Evolutionary conservation across 2,113 vertebrate genomes (phyloP).

Genomic region (Gallinago undulata): DNA sequence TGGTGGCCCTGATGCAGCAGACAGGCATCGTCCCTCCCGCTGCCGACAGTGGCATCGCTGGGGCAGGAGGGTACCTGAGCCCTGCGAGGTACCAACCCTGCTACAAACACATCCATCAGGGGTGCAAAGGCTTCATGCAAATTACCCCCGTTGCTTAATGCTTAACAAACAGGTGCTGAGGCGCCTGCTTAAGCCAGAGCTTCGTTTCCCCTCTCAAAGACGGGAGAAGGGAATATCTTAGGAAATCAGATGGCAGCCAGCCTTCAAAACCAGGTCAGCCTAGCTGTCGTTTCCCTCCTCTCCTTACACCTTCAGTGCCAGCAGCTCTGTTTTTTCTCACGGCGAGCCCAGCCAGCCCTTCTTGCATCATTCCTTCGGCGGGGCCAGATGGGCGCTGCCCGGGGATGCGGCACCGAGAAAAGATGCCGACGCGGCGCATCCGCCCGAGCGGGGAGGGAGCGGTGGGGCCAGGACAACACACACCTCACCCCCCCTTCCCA

Average conservation of each 20-base stretch:
- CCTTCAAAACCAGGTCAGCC: slow-evolving; percentile 23
- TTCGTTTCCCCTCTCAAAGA: not conserved
- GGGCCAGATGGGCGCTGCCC: not conserved
- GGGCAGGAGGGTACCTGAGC: not conserved
- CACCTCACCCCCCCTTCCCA: not conserved
- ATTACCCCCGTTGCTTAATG: not conserved
- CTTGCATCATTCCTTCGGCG: not conserved
- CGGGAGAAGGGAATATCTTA: not conserved
- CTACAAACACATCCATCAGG: not conserved
- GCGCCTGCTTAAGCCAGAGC: not conserved
- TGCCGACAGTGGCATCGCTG: not conserved
- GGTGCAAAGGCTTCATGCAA: not conserved
- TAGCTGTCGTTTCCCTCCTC: not conserved
- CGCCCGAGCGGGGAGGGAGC: not conserved
- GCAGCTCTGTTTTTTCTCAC: not conserved
- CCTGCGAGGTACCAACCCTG: rapidly evolving
- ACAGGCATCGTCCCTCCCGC: rapidly evolving
- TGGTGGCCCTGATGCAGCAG: not conserved
- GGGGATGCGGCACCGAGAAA: not conserved
- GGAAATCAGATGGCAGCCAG: not conserved
- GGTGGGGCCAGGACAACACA: rapidly evolving
- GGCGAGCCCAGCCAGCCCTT: not conserved
- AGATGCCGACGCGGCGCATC: not conserved
- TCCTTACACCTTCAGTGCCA: not conserved
- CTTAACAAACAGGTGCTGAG: not conserved